Percentiles rank a stretch among this genome's conserved stretches.
Evolutionary conservation across 2,797 vertebrate genomes (phyloP).

Genomic region (Zenarchopterus dispar): DNA sequence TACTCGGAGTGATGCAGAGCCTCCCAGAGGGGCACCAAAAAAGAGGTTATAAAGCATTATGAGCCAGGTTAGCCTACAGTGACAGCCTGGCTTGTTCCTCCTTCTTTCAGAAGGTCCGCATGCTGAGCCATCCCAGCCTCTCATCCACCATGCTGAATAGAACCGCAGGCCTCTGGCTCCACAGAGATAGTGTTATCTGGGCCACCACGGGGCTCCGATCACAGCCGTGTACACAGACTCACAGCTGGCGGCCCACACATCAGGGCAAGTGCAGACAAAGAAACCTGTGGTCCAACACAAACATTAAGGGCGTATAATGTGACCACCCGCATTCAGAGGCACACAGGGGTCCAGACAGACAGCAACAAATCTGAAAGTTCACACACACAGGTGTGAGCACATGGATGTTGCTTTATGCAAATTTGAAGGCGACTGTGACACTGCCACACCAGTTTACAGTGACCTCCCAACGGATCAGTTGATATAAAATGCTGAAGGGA

Average conservation of each 20-base stretch:
- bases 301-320: constrained; percentile 49
- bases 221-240: constrained; percentile 72
- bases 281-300: constrained; percentile 56
- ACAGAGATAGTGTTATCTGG: constrained; percentile 86
- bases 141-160: constrained; percentile 72
- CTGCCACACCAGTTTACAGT: no score
- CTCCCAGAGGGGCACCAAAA: constrained; percentile 50
- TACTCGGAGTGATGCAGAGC: constrained; percentile 22
- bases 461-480: no score
- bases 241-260: constrained; percentile 59
- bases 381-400: constrained; percentile 16
- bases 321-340: constrained; percentile 28
- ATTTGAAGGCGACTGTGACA: no score
- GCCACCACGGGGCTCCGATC: constrained; percentile 67
- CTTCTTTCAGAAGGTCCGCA: constrained; percentile 78
- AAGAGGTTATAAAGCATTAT: constrained; percentile 79
- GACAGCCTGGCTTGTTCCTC: constrained; percentile 77
- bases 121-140: constrained; percentile 72
- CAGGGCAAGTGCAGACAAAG: constrained; percentile 60
- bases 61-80: constrained; percentile 60
- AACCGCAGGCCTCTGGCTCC: constrained; percentile 79
- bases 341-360: constrained; percentile 28
- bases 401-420: constrained; percentile 12
- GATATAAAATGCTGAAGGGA: constrained; percentile 8
- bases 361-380: constrained; percentile 47